These are phyloP conservation scores for Armadillidium nasatum DNA, from an alignment of 1,140 invertebrate species.

Conservation along the genomic window DNA sequence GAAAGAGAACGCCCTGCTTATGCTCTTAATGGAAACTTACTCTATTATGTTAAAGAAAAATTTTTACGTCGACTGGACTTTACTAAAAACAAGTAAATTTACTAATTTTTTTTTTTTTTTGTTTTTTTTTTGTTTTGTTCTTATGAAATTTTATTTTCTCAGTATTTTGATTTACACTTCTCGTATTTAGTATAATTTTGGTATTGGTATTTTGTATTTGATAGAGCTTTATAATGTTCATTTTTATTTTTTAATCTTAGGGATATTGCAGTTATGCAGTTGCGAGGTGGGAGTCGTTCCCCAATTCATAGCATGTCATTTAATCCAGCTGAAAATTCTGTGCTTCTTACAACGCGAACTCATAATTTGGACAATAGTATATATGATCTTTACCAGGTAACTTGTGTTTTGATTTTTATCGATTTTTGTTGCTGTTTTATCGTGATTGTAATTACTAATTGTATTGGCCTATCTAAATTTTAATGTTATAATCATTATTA, in stretches of 20 bases:
- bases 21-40: slow-evolving; percentile 83
- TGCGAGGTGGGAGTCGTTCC: slow-evolving; percentile 69
- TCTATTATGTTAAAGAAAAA: slow-evolving; percentile 95
- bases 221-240: neutral
- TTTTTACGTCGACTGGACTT: slow-evolving; percentile 88
- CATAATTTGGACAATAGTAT: slow-evolving; percentile 78
- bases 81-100: slow-evolving; percentile 49
- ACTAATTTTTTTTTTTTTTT: too few species aligned
- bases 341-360: slow-evolving; percentile 73
- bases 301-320: slow-evolving; percentile 78
- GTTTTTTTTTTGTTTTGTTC: too few species aligned
- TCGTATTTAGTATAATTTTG: neutral
- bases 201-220: too few species aligned
- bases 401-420: neutral
- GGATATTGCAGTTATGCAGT: slow-evolving; percentile 85
- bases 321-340: slow-evolving; percentile 90
- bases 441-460: too few species aligned
- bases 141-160: too few species aligned
- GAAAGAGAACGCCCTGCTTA: slow-evolving; percentile 96
- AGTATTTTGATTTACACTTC: neutral
- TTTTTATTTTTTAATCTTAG: slow-evolving; percentile 63
- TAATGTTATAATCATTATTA: too few species aligned
- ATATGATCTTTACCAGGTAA: slow-evolving; percentile 81
- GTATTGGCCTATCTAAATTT: too few species aligned
- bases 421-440: too few species aligned